Evolutionary conservation across 2,113 vertebrate species (phyloP).

Genomic region (Centropus bengalensis): DNA sequence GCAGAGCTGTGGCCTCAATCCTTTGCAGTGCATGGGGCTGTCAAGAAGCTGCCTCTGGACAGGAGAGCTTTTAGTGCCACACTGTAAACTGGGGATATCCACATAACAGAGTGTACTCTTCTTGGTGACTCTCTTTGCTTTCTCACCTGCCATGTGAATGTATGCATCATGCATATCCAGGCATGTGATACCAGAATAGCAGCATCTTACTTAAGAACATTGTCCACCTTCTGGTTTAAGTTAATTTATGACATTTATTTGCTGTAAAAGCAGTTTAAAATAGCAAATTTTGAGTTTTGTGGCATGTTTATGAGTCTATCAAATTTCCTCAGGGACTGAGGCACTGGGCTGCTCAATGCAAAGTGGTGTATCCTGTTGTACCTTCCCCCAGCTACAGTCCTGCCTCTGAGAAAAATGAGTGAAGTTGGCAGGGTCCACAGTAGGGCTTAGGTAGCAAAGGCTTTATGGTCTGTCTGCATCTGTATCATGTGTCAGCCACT

Average conservation of each 20-base stretch:
- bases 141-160: not conserved
- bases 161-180: accelerated
- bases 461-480: not conserved
- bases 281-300: not conserved
- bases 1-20: not conserved
- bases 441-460: not conserved
- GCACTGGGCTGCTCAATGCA: not conserved
- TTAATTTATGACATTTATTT: not conserved
- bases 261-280: not conserved
- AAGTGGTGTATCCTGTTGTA: accelerated
- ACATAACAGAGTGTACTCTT: not conserved
- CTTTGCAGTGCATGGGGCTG: not conserved
- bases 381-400: not conserved
- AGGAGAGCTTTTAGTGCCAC: not conserved
- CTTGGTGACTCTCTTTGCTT: not conserved
- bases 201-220: not conserved
- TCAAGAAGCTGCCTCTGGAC: not conserved
- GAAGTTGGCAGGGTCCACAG: accelerated
- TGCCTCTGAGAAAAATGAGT: not conserved
- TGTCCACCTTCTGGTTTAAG: not conserved
- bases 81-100: not conserved
- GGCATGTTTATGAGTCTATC: not conserved
- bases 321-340: not conserved
- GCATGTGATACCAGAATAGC: not conserved
- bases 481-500: not conserved